Conservation (phyloP, 2,888 invertebrate genomes). For the Pristionchus fissidentatus region DNA sequence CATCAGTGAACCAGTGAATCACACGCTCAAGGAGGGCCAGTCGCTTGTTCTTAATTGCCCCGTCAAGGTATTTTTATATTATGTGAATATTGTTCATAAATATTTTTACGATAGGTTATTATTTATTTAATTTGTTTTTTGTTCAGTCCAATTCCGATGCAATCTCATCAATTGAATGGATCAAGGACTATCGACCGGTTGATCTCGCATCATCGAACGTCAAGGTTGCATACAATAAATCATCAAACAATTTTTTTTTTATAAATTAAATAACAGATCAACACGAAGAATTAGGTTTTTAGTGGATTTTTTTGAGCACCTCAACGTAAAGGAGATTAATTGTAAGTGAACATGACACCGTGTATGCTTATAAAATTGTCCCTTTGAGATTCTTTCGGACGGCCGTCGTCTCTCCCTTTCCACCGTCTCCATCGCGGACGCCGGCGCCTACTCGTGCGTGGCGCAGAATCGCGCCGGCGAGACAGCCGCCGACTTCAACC, state of each 20-base stretch:
- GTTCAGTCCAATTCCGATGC: conserved; percentile 54
- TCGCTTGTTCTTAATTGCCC: conserved; percentile 79
- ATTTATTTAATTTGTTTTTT: background rate
- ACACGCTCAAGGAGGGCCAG: conserved; percentile 78
- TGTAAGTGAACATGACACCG: too few species aligned
- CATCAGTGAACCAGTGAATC: conserved; percentile 51
- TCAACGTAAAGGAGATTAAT: too few species aligned
- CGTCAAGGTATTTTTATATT: conserved; percentile 72
- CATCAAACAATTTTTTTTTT: background rate
- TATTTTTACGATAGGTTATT: background rate
- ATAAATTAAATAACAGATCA: too few species aligned
- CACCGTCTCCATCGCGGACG: conserved; percentile 77
- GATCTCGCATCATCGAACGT: conserved; percentile 64
- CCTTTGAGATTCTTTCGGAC: conserved; percentile 65
- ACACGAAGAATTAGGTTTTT: too few species aligned
- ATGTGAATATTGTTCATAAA: background rate
- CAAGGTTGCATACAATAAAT: conserved; percentile 40
- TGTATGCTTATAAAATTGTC: too few species aligned
- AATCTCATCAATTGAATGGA: conserved; percentile 76
- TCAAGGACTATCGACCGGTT: conserved; percentile 79
- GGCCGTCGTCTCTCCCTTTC: conserved; percentile 61
- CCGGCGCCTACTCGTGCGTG: conserved; percentile 80
- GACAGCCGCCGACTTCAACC: conserved; percentile 80
- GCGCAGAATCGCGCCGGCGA: conserved; percentile 83
- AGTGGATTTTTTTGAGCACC: too few species aligned